These are phyloP conservation scores for Dendrolimus kikuchii DNA, from an alignment of 1,140 invertebrate species.

Conservation along the genomic window DNA sequence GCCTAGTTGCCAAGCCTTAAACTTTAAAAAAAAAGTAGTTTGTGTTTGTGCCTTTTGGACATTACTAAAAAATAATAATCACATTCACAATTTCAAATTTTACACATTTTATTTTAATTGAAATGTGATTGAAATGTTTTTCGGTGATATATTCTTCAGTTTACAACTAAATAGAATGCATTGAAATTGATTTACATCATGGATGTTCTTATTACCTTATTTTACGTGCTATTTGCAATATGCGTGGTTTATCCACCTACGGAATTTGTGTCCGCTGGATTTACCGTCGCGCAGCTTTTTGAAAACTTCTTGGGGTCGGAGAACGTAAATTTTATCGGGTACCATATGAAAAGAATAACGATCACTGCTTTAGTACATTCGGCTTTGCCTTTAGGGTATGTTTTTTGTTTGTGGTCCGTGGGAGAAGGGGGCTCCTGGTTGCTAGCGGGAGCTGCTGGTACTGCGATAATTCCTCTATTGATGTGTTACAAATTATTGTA, in stretches of 20 bases:
- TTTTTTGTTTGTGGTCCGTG: conserved; percentile 57
- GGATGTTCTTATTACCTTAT: conserved; percentile 75
- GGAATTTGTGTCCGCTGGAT: conserved; percentile 82
- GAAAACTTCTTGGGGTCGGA: conserved; percentile 78
- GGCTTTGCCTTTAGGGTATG: conserved; percentile 79
- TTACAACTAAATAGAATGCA: neutral
- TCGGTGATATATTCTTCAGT: too few species aligned
- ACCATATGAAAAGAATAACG: conserved; percentile 80
- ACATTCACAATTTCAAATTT: too few species aligned
- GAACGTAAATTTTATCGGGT: conserved; percentile 78
- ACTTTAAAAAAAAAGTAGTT: too few species aligned
- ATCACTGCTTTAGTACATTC: conserved; percentile 80
- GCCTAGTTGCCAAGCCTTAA: too few species aligned
- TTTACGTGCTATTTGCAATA: conserved; percentile 79
- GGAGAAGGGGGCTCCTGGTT: conserved; percentile 45
- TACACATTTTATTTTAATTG: too few species aligned
- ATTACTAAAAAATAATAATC: too few species aligned
- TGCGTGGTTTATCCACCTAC: conserved; percentile 83
- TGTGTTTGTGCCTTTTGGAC: too few species aligned
- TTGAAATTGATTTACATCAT: conserved; percentile 24
- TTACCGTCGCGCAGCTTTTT: conserved; percentile 81
- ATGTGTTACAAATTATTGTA: conserved; percentile 69
- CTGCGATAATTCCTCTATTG: conserved; percentile 32
- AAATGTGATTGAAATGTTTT: too few species aligned
- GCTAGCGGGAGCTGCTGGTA: conserved; percentile 42